Conservation (phyloP, 2,888 invertebrate genomes). For the Dryobotodes eremita region DNA sequence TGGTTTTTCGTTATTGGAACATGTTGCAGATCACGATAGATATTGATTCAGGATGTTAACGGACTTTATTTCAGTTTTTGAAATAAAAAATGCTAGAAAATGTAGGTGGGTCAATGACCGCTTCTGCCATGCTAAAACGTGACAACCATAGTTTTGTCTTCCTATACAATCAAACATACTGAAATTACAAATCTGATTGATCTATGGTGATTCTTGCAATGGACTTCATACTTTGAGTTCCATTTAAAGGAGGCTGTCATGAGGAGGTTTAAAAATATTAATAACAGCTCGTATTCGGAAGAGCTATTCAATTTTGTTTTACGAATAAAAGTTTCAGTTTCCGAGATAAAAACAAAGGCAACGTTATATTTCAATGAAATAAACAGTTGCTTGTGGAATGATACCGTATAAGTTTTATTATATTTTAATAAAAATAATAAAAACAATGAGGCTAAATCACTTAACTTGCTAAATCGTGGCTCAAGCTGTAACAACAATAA, state of each 20-base stretch:
- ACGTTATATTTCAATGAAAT: neutral
- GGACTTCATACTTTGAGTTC: neutral
- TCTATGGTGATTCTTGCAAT: no score
- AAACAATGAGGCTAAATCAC: no score
- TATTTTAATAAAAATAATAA: neutral
- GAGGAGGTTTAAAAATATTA: neutral
- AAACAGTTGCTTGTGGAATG: neutral
- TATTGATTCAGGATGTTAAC: no score
- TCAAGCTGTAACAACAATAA: conserved; percentile 10
- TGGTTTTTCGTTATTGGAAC: neutral
- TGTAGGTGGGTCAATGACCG: no score
- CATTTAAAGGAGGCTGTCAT: neutral
- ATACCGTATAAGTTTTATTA: neutral
- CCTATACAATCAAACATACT: no score
- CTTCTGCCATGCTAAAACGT: no score
- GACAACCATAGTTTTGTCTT: no score
- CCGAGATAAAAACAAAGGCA: neutral
- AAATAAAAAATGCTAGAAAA: no score
- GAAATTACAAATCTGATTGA: no score
- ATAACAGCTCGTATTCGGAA: no score
- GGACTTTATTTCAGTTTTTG: no score
- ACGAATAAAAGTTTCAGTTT: neutral
- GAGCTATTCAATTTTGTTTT: neutral
- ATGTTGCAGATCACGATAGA: neutral
- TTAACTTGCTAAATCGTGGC: neutral